phyloP scores from a whole-genome alignment of 2,113 vertebrate genomes.

The Colossoma macropomum region DNA sequence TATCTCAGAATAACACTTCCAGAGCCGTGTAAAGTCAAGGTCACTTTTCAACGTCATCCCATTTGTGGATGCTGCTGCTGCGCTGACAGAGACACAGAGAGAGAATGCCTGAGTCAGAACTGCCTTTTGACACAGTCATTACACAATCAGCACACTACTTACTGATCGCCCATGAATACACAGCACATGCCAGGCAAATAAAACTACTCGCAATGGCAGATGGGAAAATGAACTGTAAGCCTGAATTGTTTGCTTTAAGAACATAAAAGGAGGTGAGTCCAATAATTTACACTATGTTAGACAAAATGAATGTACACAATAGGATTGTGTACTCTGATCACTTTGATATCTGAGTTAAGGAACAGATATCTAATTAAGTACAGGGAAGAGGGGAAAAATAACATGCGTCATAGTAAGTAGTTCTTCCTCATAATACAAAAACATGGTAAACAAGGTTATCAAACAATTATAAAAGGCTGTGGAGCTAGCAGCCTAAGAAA shows the following conservation, averaged over 20 bases:
- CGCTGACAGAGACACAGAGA: neutral
- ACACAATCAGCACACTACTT: constrained; percentile 28
- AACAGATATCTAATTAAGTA: neutral
- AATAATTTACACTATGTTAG: neutral
- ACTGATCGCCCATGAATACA: constrained; percentile 14
- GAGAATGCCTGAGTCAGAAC: constrained; percentile 32
- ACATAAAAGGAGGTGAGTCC: neutral
- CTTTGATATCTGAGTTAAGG: too few relatives aligned
- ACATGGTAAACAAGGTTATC: too few relatives aligned
- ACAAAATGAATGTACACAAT: neutral
- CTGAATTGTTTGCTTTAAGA: neutral
- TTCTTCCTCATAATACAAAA: too few relatives aligned
- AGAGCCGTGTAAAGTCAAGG: constrained; percentile 21
- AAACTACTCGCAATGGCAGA: neutral
- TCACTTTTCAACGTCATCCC: constrained; percentile 2
- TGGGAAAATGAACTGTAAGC: neutral
- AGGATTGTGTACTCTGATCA: neutral
- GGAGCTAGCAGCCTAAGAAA: too few relatives aligned
- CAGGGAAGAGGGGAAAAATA: too few relatives aligned
- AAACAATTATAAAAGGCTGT: too few relatives aligned
- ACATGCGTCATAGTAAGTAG: too few relatives aligned
- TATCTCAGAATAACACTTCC: neutral
- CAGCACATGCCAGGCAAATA: neutral
- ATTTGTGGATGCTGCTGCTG: constrained; percentile 19
- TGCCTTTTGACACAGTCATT: constrained; percentile 18